Conservation (phyloP, 2,797 vertebrate species). For the Emydoidea blandingii region DNA sequence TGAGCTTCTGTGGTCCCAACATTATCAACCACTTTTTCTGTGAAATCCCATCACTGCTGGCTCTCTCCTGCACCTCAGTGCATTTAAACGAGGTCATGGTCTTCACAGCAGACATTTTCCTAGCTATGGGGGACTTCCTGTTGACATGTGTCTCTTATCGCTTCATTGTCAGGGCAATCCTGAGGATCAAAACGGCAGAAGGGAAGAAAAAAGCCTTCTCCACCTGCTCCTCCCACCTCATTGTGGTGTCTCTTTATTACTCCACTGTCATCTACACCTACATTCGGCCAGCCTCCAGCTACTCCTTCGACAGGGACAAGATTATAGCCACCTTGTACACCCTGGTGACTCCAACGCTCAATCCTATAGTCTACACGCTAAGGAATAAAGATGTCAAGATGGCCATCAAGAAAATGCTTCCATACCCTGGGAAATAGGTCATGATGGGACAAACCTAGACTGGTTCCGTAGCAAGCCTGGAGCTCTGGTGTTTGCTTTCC, state of each 20-base stretch:
- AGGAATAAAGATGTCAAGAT: constrained; percentile 64
- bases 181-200: constrained; percentile 45
- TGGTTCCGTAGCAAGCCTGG: not conserved
- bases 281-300: constrained; percentile 58
- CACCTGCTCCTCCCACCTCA: constrained; percentile 65
- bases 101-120: constrained; percentile 53
- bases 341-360: constrained; percentile 62
- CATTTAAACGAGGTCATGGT: constrained; percentile 64
- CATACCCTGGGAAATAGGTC: not conserved
- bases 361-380: constrained; percentile 67
- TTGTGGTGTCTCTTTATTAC: constrained; percentile 64
- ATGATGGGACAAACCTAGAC: not conserved
- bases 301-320: constrained; percentile 62
- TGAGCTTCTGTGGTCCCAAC: constrained; percentile 68
- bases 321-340: constrained; percentile 61
- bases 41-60: constrained; percentile 68
- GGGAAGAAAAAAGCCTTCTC: constrained; percentile 71
- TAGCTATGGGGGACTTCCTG: constrained; percentile 61
- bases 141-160: constrained; percentile 65
- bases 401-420: constrained; percentile 51
- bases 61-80: constrained; percentile 63
- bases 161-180: constrained; percentile 58
- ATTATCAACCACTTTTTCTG: constrained; percentile 71
- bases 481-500: not conserved
- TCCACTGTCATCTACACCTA: constrained; percentile 69